Evolutionary conservation across 2,797 vertebrate species (phyloP).

Genomic region (Pyrocephalus nanus): DNA sequence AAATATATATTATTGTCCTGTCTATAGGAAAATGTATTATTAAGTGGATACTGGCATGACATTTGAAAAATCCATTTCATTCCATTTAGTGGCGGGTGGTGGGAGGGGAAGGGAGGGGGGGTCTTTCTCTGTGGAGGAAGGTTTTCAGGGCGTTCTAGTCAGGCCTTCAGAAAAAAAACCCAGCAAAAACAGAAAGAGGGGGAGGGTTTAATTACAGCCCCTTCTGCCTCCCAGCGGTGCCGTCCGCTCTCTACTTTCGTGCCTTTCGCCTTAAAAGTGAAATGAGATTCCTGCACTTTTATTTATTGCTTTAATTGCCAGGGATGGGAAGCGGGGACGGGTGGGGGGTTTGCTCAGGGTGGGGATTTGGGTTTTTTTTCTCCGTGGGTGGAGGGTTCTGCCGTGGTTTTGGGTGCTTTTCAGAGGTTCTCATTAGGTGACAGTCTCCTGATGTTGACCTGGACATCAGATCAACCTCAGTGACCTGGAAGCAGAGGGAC

Average conservation of each 20-base stretch:
- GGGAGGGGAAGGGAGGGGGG: background rate
- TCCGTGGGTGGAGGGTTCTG: background rate
- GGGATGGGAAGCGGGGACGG: background rate
- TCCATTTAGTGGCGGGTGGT: constrained; percentile 66
- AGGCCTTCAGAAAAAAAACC: constrained; percentile 56
- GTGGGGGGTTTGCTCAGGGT: fast-evolving
- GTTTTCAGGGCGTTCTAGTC: constrained; percentile 68
- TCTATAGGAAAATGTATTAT: constrained; percentile 84
- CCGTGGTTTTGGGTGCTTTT: background rate
- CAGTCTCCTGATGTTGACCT: too few relatives aligned
- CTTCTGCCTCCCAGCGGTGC: constrained; percentile 44
- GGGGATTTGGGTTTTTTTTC: background rate
- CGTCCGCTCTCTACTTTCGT: background rate
- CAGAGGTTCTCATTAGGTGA: background rate
- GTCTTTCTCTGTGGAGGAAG: constrained; percentile 34
- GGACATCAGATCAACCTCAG: background rate
- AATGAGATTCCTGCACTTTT: constrained; percentile 35
- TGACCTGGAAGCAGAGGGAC: background rate
- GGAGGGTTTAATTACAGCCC: constrained; percentile 71
- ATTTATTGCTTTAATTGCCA: constrained; percentile 43
- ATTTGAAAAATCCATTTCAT: constrained; percentile 82
- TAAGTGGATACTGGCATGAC: constrained; percentile 80
- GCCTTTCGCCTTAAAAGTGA: constrained; percentile 25
- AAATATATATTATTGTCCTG: constrained; percentile 86
- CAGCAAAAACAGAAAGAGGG: background rate